These are phyloP conservation scores for Pedionomus torquatus DNA, from an alignment of 2,113 vertebrate species.

Conservation along the genomic window DNA sequence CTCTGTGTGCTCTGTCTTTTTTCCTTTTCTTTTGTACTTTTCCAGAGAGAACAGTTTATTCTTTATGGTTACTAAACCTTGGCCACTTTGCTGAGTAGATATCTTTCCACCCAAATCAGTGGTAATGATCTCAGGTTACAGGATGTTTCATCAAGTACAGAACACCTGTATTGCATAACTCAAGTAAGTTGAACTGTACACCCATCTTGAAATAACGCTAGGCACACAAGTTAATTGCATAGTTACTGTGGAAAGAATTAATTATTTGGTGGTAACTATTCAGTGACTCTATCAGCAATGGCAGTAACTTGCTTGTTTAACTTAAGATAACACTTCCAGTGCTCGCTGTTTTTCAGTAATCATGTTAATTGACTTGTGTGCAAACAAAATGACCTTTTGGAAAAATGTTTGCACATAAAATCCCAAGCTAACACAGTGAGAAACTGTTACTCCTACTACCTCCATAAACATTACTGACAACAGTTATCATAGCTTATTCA, in stretches of 20 bases:
- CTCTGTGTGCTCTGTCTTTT: not conserved
- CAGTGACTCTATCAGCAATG: not conserved
- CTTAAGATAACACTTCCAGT: not conserved
- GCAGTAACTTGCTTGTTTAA: not conserved
- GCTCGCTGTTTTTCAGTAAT: not conserved
- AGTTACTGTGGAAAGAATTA: not conserved
- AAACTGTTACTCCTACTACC: not conserved
- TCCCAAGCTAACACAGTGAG: not conserved
- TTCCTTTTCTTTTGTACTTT: not conserved
- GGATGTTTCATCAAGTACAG: slow-evolving; percentile 17
- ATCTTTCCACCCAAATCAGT: not conserved
- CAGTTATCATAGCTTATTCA: not conserved
- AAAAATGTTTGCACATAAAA: not conserved
- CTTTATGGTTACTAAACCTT: not conserved
- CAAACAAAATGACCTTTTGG: not conserved
- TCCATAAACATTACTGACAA: not conserved
- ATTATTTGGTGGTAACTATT: slow-evolving; percentile 8
- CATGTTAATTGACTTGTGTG: not conserved
- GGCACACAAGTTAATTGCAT: slow-evolving; percentile 33
- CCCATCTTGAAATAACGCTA: slow-evolving; percentile 15
- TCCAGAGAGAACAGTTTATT: not conserved
- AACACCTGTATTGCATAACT: slow-evolving; percentile 34
- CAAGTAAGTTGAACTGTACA: not conserved
- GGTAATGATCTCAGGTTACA: slow-evolving; percentile 23
- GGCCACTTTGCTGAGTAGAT: not conserved